Base-by-base conservation (phyloP, 1,140 invertebrate genomes). In the Papilio xuthus region DNA sequence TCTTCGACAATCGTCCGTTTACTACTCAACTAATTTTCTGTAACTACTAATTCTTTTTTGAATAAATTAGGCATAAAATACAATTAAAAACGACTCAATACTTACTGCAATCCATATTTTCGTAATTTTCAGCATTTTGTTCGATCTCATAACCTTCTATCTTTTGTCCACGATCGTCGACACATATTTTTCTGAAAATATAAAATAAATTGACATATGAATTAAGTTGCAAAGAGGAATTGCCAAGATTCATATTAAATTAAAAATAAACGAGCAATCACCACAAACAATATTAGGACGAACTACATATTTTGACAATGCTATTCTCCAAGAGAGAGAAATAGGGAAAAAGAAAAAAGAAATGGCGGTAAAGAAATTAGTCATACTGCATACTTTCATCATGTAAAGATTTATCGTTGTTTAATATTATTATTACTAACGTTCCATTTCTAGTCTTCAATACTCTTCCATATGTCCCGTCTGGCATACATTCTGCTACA, bases 81-180 rank as follows among this genome's bases (percentile, higher is more conserved):
- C 15, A 47, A 47, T 44, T 44, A 60, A 77, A 18, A 63, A 76
- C 63, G 23, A 75, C 18, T 71, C 0, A 37, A 37, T 37, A 94
- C 95, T 94, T 89, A 95, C 95, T 95, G 84, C 95, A 96, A 88
- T 96, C 86, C 94, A 96, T 96, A 4, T 79, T 84, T 20, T 89
- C 77, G 10, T 88, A 90, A 47, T 92, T 86, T 0, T 80, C 77
- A 0, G 88, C 86, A 53, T 88, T 80, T 20, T 85, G 86, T 26
- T 78, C 12, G 0, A 91, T 90, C 80, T 83, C 84, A 82, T 92
- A 95, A 71, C 94, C 78, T 53, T 88, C 90, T 77, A 96, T 93
- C 79, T 86, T 84, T 13, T 85, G 84, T 9, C 94, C 94, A n/a
- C 90, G 82, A 50, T 94, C 92, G 86, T 95, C 90, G 1, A 94